Conservation (phyloP, 2,888 invertebrate genomes). For the Nomada hirtipes region DNA sequence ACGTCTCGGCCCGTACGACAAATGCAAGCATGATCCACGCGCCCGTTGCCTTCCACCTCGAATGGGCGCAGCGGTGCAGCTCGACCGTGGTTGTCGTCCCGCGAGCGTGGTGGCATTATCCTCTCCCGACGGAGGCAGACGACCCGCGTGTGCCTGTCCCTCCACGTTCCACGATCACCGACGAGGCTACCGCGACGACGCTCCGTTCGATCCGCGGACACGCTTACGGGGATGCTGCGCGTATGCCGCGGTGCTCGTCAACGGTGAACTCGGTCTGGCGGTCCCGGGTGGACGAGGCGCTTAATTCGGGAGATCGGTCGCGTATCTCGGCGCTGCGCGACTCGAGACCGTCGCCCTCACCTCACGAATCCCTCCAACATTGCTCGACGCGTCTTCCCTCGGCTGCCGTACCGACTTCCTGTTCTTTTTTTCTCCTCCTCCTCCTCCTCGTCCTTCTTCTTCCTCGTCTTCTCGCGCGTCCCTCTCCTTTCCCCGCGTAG, state of each 20-base stretch:
- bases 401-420: constrained; percentile 52
- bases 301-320: constrained; percentile 36
- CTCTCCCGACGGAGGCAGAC: constrained; percentile 5
- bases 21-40: constrained; percentile 59
- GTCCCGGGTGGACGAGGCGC: constrained; percentile 22
- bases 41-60: constrained; percentile 39
- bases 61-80: constrained; percentile 23
- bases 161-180: not conserved
- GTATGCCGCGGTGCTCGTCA: constrained; percentile 25
- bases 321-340: constrained; percentile 53
- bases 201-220: not conserved
- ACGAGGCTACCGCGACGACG: no score
- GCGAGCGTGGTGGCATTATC: constrained; percentile 26
- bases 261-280: constrained; percentile 24
- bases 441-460: not conserved
- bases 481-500: constrained; percentile 14
- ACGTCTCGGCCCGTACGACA: constrained; percentile 56
- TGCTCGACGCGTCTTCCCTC: constrained; percentile 56
- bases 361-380: constrained; percentile 70
- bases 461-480: not conserved
- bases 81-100: constrained; percentile 32
- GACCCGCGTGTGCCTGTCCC: not conserved
- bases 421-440: constrained; percentile 25
- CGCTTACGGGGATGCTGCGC: constrained; percentile 54
- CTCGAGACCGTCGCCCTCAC: constrained; percentile 65